Evolutionary conservation across 2,888 invertebrate genomes (phyloP), one percentile per base, ranked within the genome.

Genomic region (Nephrotoma guestfalica): DNA sequence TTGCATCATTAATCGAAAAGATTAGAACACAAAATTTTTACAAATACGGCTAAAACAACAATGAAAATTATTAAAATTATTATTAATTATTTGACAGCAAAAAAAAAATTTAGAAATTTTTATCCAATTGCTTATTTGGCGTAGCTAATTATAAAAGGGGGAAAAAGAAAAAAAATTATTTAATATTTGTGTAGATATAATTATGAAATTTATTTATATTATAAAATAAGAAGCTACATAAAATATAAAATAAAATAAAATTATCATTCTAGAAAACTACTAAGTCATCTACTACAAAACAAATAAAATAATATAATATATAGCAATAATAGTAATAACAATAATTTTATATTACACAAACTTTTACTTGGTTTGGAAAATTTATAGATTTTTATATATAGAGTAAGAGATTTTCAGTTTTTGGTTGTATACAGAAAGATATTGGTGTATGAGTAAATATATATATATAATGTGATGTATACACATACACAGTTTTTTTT

Each of bases 81-180:
- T 51, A 30, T 41, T 83, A 83, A 85, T 71, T n/a, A 71, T n/a
- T 71, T 71, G 2, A n/a, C 42, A 85, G n/a, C 30, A 30, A 85
- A 43, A 85, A 85, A 43, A 43, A 85, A 85, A 85, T 43, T 85
- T 85, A 85, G 85, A 85, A 85, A 85, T 85, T 43, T 45, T 85
- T 85, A 85, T 85, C 85, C 85, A 85, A 85, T 85, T 85, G 85
- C 43, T 85, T 85, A 85, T 85, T 43, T 85, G 85, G 85, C 85
- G 85, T 85, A 85, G 85, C 85, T 85, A 45, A 43, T 85, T 18
- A 85, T 85, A 45, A 30, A n/a, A 18, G 42, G n/a, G 18, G 13
- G 18, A 85, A 43, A 85, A 85, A 85, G 85, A 43, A 85, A 85
- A 43, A 43, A n/a, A 84, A 84, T 41, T 84, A 41, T 41, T 84